A percentile compares a stretch with the other conserved stretches of the same genome.
Conservation (phyloP, 2,113 vertebrate genomes). For the Tor tambroides region DNA sequence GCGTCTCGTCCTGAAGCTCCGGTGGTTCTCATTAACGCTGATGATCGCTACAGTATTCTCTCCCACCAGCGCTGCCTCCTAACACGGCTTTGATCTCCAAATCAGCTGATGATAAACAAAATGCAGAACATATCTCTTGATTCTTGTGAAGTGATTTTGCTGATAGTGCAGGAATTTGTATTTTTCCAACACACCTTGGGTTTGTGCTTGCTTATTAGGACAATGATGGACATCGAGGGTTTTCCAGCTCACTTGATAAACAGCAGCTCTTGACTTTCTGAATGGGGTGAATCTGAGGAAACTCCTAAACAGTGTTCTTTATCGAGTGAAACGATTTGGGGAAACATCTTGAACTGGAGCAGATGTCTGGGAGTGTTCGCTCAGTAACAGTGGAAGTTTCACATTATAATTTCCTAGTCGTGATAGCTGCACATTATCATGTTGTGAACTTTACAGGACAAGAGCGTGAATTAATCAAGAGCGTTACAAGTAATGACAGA, state of each 20-base stretch:
- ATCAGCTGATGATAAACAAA: not conserved
- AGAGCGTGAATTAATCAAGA: not conserved
- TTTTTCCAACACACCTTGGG: too few species aligned
- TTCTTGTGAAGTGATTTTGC: not conserved
- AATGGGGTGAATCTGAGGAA: not conserved
- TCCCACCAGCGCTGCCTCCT: too few species aligned
- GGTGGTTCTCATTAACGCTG: too few species aligned
- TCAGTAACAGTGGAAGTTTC: not conserved
- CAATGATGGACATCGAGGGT: too few species aligned
- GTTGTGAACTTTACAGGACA: not conserved
- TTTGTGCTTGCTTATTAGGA: too few species aligned
- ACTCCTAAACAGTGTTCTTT: not conserved
- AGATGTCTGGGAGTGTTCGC: not conserved
- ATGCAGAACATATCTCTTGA: not conserved
- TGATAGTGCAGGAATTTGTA: not conserved
- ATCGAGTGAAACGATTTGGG: not conserved
- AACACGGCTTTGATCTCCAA: not conserved
- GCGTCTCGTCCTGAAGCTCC: too few species aligned
- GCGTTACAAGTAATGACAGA: not conserved
- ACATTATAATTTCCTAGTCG: not conserved
- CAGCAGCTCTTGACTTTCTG: not conserved
- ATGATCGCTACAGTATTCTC: too few species aligned
- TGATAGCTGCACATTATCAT: not conserved
- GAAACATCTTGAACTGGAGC: not conserved
- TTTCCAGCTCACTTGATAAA: not conserved